Conservation (phyloP, 2,113 vertebrate species). For the Ammodytes dubius region DNA sequence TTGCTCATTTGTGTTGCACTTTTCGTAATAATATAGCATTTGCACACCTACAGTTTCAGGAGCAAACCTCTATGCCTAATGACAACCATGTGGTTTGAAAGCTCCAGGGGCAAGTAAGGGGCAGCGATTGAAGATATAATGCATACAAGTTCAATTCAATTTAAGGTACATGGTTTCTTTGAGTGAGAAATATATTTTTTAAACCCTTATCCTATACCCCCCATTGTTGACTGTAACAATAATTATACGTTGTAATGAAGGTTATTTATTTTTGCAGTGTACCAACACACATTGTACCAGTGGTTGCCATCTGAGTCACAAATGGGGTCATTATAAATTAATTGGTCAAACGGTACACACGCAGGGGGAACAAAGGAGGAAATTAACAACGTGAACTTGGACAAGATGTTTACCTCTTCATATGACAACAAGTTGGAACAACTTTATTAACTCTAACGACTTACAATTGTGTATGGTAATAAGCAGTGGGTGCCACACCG, state of each 20-base stretch:
- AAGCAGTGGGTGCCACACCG: conserved; percentile 20
- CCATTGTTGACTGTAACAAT: background rate
- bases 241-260: background rate
- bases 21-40: background rate
- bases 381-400: conserved; percentile 27
- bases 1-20: background rate
- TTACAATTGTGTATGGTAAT: conserved; percentile 25
- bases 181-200: background rate
- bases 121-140: background rate
- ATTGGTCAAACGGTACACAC: conserved; percentile 34
- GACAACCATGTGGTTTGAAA: background rate
- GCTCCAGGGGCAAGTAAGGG: background rate
- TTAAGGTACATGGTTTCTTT: too few relatives aligned
- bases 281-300: background rate
- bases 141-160: too few relatives aligned
- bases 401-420: conserved; percentile 23
- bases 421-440: conserved; percentile 8
- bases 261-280: background rate
- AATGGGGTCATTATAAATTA: conserved; percentile 29
- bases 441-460: conserved; percentile 30
- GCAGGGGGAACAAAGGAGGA: conserved; percentile 18
- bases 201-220: too few relatives aligned
- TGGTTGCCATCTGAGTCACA: background rate
- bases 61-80: background rate
- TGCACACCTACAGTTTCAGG: background rate